phyloP scores from a whole-genome alignment of 2,113 vertebrate genomes.

The Illadopsis cleaveri region DNA sequence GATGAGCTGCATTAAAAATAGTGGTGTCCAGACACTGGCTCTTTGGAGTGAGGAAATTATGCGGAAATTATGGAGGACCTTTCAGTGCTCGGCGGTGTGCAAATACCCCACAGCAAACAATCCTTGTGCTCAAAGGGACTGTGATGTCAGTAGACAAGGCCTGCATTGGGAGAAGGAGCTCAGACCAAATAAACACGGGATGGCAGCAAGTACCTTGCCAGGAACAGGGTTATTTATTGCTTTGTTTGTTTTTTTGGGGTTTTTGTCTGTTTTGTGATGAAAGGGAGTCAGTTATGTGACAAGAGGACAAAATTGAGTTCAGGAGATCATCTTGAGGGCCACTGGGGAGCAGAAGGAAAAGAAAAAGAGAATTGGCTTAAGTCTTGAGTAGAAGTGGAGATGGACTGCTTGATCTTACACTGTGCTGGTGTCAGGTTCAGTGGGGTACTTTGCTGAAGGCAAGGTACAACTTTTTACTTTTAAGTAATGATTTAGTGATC shows the following conservation, averaged over 20 bases:
- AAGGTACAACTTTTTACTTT: conserved; percentile 35
- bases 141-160: not conserved
- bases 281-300: not conserved
- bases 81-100: not conserved
- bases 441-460: not conserved
- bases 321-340: not conserved
- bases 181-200: not conserved
- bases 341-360: not conserved
- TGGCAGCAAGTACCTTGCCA: not conserved
- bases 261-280: not conserved
- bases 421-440: not conserved
- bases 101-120: not conserved
- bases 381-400: not conserved
- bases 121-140: not conserved
- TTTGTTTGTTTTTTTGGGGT: not conserved
- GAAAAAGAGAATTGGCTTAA: not conserved
- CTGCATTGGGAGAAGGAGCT: not conserved
- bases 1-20: not conserved
- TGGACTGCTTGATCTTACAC: not conserved
- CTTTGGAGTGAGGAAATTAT: not conserved
- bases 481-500: conserved; percentile 47
- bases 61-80: not conserved
- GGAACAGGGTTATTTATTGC: not conserved
- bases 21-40: not conserved
- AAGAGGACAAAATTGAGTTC: not conserved